Evolutionary conservation across 2,113 vertebrate species (phyloP), one percentile per base, ranked within the genome.

Genomic region (Ramphastos sulfuratus): DNA sequence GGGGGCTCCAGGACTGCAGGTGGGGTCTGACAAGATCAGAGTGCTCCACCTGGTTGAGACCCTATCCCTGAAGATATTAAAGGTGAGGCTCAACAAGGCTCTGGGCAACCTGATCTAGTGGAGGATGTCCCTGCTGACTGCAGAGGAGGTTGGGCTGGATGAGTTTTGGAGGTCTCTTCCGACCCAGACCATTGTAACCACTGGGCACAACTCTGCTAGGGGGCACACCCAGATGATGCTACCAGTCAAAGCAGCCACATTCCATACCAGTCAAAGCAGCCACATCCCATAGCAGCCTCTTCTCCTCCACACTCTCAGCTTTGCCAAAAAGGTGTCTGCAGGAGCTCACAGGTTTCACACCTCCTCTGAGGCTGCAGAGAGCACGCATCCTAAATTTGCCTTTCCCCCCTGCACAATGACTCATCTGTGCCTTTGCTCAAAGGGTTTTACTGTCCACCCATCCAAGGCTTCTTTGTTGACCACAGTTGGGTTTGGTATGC

Each of bases 401-500:
- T 39, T 67, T 50, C 0, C 39, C 11, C 56, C 23, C 31, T 70
- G 27, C 65, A 93, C 85, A 95, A 60, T 74, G 80, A 84, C 48
- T 75, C 92, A 88, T 88, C 92, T 95, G 73, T 95, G 73, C 80
- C 56, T 88, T 88, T 84, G 25, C 88, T 94, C 71, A 56, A 96
- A 83, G 76, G 73, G 83, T 88, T 81, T 85, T 73, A 28, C 61
- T 69, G 66, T 55, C 6, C 0, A 69, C 77, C 77, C 81, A 75
- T 90, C 92, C 77, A 35, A 39, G 50, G 61, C 75, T 85, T 82
- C 88, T 75, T 67, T 67, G 33, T 69, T 78, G 86, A 93, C 86
- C 73, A 60, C 95, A 93, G 86, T 78, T 72, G 60, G 92, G 79
- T 92, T 75, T 89, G 93, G 90, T 84, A 93, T 93, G 93, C 86